Conservation (phyloP, 1,140 invertebrate species). For the Polypedilum vanderplanki region DNA sequence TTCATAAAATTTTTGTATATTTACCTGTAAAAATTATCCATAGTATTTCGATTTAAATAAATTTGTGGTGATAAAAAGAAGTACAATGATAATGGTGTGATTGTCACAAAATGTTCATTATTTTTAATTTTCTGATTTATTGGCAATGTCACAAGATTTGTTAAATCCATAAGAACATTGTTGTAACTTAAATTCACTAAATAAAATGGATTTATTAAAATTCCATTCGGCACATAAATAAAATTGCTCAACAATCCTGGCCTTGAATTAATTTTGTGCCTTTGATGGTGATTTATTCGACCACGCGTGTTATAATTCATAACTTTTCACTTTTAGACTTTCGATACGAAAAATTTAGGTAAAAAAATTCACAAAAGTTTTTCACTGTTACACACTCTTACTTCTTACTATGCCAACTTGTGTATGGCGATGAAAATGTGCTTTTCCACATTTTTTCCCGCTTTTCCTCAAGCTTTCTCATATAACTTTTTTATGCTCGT, state of each 20-base stretch:
- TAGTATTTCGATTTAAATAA: neutral
- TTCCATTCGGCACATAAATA: neutral
- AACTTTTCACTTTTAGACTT: no score
- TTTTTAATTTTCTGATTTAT: neutral
- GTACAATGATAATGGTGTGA: neutral
- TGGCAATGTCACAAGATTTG: neutral
- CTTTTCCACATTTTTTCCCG: no score
- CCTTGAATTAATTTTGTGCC: neutral
- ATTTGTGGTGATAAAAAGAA: neutral
- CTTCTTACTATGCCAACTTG: neutral
- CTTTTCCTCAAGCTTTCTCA: no score
- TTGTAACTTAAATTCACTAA: constrained; percentile 1
- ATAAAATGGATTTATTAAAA: constrained; percentile 1
- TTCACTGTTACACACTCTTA: neutral
- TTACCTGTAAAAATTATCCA: constrained; percentile 23
- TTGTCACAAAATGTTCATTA: neutral
- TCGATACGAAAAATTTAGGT: no score
- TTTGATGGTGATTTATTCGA: neutral
- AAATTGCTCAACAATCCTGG: neutral
- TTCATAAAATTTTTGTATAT: neutral
- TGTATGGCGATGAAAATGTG: no score
- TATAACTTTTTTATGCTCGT: no score
- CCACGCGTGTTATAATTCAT: neutral
- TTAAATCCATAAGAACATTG: neutral
- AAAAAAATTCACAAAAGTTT: neutral